Conservation (phyloP, 1,140 invertebrate genomes). For the Anadara kagoshimensis region DNA sequence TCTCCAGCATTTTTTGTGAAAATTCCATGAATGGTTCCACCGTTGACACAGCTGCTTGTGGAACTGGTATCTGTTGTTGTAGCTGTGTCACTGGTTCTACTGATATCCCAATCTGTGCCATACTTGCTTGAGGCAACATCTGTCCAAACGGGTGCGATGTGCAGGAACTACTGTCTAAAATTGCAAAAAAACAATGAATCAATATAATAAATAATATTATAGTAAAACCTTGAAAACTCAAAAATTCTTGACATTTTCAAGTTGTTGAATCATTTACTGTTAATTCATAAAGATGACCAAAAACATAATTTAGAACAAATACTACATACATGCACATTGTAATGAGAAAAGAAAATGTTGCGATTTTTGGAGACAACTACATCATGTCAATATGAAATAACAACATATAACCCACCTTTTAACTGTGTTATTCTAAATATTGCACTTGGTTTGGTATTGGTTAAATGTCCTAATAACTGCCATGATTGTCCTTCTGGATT, state of each 20-base stretch:
- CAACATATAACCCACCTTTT: constrained; percentile 74
- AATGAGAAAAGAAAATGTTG: too few relatives aligned
- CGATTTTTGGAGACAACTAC: too few relatives aligned
- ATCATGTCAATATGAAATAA: too few relatives aligned
- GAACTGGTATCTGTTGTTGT: constrained; percentile 74
- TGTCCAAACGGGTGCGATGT: constrained; percentile 19
- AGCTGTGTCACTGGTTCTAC: constrained; percentile 85
- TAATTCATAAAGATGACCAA: not conserved
- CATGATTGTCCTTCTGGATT: constrained; percentile 88
- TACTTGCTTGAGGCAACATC: constrained; percentile 77
- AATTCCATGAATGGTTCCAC: constrained; percentile 86
- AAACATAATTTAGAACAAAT: not conserved
- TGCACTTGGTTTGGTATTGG: constrained; percentile 94
- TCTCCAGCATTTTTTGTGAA: constrained; percentile 93
- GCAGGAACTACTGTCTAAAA: too few relatives aligned
- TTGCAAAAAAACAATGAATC: too few relatives aligned
- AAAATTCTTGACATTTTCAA: not conserved
- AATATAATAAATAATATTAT: too few relatives aligned
- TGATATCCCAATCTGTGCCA: constrained; percentile 96
- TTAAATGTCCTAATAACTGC: constrained; percentile 93
- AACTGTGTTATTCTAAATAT: constrained; percentile 95
- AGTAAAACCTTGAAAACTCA: too few relatives aligned
- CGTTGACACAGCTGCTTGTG: constrained; percentile 70
- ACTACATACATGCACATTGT: constrained; percentile 5
- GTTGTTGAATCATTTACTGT: constrained; percentile 61